Evolutionary conservation across 2,797 vertebrate species (phyloP).

Genomic region (Stomatorhinus walkeri): DNA sequence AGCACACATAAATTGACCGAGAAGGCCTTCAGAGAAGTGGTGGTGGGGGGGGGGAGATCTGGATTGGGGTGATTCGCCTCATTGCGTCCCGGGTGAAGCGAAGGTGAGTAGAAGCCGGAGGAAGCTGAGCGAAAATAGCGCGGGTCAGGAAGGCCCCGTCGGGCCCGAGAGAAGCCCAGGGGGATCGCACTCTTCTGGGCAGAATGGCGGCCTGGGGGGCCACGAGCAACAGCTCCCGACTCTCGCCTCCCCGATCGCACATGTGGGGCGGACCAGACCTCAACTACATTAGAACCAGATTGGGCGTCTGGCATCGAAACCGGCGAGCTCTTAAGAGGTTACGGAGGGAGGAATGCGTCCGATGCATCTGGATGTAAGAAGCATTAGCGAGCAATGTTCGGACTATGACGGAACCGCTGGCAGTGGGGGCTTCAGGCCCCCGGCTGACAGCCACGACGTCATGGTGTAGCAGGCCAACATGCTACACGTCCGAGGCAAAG

Average conservation of each 20-base stretch:
- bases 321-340: not conserved
- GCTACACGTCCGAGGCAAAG: not conserved
- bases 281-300: not conserved
- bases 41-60: not conserved
- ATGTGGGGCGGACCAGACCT: not conserved
- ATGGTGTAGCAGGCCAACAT: not conserved
- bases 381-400: not conserved
- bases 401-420: not conserved
- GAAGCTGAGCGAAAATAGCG: not conserved
- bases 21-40: not conserved
- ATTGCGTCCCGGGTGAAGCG: not conserved
- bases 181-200: not conserved
- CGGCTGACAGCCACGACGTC: not conserved
- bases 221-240: not conserved
- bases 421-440: not conserved
- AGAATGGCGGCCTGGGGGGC: not conserved
- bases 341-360: not conserved
- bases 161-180: not conserved
- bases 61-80: conserved; percentile 1
- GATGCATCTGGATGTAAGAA: not conserved
- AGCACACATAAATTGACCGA: not conserved
- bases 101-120: not conserved
- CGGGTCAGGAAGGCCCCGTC: not conserved
- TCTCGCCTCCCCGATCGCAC: not conserved
- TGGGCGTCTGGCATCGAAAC: not conserved